These are phyloP conservation scores for Zygaena filipendulae DNA, from an alignment of 2,888 invertebrate species.

Conservation along the genomic window DNA sequence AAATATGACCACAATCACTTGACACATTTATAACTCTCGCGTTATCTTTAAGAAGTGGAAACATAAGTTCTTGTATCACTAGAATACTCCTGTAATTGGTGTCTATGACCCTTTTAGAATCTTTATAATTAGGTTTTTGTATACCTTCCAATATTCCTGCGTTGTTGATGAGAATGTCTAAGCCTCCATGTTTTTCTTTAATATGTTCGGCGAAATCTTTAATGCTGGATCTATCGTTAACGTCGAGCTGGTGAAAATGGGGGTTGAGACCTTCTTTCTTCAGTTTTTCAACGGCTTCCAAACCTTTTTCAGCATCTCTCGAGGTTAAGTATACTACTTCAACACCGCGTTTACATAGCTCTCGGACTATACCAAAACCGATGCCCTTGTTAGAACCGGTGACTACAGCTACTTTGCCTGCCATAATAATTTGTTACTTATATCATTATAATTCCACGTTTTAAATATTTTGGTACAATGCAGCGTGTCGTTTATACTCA, in stretches of 20 bases:
- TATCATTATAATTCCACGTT: too few relatives aligned
- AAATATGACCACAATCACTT: conserved; percentile 23
- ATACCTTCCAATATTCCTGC: conserved; percentile 16
- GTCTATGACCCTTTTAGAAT: conserved; percentile 19
- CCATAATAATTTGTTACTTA: too few relatives aligned
- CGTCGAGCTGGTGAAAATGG: conserved; percentile 19
- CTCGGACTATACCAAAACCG: conserved; percentile 70
- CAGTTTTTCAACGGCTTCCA: conserved; percentile 59
- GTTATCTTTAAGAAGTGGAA: conserved; percentile 20
- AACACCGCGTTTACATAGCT: conserved; percentile 66
- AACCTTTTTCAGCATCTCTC: conserved; percentile 59
- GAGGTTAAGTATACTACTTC: conserved; percentile 73
- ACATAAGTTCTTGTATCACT: conserved; percentile 18
- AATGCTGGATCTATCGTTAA: conserved; percentile 19
- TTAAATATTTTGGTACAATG: too few relatives aligned
- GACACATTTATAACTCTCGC: conserved; percentile 23
- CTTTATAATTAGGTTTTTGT: conserved; percentile 16
- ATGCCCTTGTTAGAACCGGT: conserved; percentile 75
- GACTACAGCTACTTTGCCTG: conserved; percentile 35
- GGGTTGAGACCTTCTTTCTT: conserved; percentile 52
- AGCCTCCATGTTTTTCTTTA: conserved; percentile 20
- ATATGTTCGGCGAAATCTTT: conserved; percentile 18
- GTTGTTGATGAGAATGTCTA: conserved; percentile 25
- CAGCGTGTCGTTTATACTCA: too few relatives aligned
- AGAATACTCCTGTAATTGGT: conserved; percentile 19